Conservation (phyloP, 2,888 invertebrate species). For the Gryllus longicercus region DNA sequence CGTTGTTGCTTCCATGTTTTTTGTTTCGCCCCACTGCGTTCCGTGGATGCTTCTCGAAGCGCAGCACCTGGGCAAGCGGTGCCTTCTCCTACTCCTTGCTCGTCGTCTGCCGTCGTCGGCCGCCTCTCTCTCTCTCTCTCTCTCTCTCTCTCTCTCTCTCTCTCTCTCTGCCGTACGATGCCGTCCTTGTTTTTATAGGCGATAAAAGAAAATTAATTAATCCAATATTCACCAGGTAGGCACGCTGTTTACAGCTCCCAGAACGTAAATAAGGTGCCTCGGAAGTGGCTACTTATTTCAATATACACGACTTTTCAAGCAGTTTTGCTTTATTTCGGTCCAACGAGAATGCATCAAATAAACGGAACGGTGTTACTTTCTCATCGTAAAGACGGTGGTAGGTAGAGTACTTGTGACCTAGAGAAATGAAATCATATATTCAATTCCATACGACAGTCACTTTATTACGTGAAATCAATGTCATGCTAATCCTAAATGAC, state of each 20-base stretch:
- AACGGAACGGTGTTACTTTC: not conserved
- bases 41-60: not conserved
- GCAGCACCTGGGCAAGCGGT: not conserved
- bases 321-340: not conserved
- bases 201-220: not conserved
- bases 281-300: not conserved
- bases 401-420: no score
- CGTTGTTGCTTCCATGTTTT: no score
- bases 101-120: not conserved
- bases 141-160: no score
- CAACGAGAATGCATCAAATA: not conserved
- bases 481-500: no score
- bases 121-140: no score
- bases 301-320: constrained; percentile 11
- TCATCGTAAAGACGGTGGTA: not conserved
- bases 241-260: not conserved
- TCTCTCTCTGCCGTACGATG: not conserved
- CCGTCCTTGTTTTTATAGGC: not conserved
- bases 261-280: not conserved
- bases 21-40: not conserved
- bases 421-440: no score
- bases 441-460: no score
- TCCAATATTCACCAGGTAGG: constrained; percentile 4
- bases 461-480: no score
- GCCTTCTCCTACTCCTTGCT: not conserved